Conservation (phyloP, 1,140 invertebrate genomes). For the Leptonema lineaticorne region DNA sequence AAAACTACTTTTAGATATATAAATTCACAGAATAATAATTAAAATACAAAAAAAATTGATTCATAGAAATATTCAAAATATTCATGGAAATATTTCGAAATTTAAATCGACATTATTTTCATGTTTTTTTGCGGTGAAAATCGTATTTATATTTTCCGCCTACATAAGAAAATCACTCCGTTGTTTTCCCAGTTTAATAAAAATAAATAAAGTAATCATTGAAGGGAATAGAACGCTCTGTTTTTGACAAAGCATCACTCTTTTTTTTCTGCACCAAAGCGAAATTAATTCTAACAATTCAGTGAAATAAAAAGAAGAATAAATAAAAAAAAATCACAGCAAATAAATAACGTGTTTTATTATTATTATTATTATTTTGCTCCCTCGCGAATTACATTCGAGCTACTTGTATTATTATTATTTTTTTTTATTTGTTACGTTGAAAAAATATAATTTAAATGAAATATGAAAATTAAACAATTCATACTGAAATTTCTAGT, state of each 20-base stretch:
- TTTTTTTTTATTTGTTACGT: neutral
- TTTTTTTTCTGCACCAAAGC: neutral
- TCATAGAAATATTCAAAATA: no score
- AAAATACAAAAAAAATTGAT: no score
- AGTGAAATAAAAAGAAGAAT: neutral
- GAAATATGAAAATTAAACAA: no score
- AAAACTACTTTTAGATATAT: no score
- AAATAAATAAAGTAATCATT: neutral
- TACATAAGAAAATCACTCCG: neutral
- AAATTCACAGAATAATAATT: no score
- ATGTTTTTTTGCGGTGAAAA: no score
- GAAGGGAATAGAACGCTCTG: neutral
- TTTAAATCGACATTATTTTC: no score
- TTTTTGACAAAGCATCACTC: conserved; percentile 12
- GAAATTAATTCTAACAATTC: neutral
- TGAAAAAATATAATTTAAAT: no score
- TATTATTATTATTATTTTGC: neutral
- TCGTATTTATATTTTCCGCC: no score
- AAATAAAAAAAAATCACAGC: no score
- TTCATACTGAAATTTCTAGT: no score
- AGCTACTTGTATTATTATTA: neutral
- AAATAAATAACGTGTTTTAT: neutral
- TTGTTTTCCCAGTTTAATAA: neutral
- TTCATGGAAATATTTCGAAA: no score
- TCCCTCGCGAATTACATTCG: neutral